Base-by-base conservation (phyloP, 2,797 vertebrate species). In the Crypturellus tataupa region DNA sequence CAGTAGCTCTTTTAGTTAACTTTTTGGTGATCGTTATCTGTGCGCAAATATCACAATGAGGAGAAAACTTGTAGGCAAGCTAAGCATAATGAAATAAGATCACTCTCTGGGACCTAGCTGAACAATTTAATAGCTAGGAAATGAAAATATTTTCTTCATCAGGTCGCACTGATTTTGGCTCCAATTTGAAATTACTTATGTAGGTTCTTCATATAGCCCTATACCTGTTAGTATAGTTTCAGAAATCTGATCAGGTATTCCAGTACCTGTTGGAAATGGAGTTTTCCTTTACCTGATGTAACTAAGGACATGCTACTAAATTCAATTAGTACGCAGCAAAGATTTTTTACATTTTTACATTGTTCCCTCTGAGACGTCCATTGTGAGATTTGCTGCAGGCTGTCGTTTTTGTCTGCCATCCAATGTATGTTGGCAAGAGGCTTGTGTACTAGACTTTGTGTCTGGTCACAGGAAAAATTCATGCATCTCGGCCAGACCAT, bases 381-480 rank as follows among this genome's bases (percentile, higher is more conserved):
- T 96, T 97, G 93, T 97, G 93, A 75, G 95, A 89, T 89, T 95
- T 91, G 98, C 98, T 97, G 95, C 96, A 95, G 97, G 97, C 97
- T 97, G 94, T 98, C 96, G 46, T 98, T 97, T 97, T 98, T 98
- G 98, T 98, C 97, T 96, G 90, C 95, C 92, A 94, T 98, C 98
- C 98, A 98, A 96, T 90, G 94, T 96, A 97, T 97, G 92, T 97
- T 98, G 97, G 98, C 97, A 97, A 95, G 78, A 85, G 51, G 86
- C 69, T 92, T 97, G 89, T 96, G 97, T 97, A 71, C 95, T 96
- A 94, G 94, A 94, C 96, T 95, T 97, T 93, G 93, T 97, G 91
- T 98, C 97, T 96, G 86, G 95, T 97, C 97, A 94, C 80, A 89
- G 81, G 77, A 93, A 86, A 96, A 91, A 90, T 65, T 56, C 70